Base-by-base conservation (phyloP, 2,113 vertebrate species). In the Ictalurus punctatus region DNA sequence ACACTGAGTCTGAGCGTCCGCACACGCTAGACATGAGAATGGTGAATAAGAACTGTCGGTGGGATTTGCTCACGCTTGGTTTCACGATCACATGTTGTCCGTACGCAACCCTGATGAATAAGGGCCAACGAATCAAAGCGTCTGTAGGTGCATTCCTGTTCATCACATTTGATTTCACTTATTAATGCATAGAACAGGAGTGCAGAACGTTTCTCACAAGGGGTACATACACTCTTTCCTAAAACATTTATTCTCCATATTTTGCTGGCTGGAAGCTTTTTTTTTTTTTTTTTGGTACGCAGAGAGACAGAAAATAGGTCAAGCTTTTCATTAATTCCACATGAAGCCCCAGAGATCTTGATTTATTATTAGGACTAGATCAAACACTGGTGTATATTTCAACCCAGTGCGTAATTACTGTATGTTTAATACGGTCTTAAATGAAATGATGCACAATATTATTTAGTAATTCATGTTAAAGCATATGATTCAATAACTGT, bases 241-340 rank as follows among this genome's bases (percentile, higher is more conserved):
- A 81, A 17, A n/a, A 76, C 90, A 91, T 93, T 56, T 86, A 93
- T 93, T 90, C 93, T 94, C 92, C 88, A 94, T 93, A 90, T 17
- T 56, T 58, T 34, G 27, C n/a, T 21, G 7, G 7, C 7, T 34
- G 59, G 16, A 30, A 56, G 78, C 52, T 30, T 27, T 27, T 6
- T 48, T 48, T 48, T 48, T 40, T 27, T n/a, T 80, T 56, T 80
- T 74, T 88, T 90, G 90, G 92, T 90, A 87, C 56, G 79, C 76
- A 19, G 17, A 37, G 83, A 88, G 59, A 90, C 85, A 30, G 59
- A 91, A 95, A 92, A 88, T 93, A 94, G 94, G 93, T 90, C 93
- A 90, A 84, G 88, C 90, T 76, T 91, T 84, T 90, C 83, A 89
- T 93, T 88, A 87, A 89, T 80, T 93, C 85, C 87, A 71, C 78